A percentile compares a stretch with the other conserved stretches of the same genome.
These are phyloP conservation scores for Poeciliopsis retropinna DNA, from an alignment of 2,113 vertebrate genomes.

Conservation along the genomic window DNA sequence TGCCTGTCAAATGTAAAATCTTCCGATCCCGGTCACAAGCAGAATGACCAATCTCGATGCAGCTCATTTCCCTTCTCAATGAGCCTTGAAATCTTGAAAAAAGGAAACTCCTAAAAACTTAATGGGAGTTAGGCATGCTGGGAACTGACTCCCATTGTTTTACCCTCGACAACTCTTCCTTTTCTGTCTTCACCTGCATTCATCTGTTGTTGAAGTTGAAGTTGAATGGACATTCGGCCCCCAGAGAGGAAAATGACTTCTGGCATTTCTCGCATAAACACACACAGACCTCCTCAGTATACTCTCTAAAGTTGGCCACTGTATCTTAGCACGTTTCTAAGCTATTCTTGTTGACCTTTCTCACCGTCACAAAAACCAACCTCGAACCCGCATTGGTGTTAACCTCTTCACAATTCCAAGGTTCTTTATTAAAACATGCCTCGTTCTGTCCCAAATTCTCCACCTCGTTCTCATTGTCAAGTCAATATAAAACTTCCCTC, in stretches of 20 bases:
- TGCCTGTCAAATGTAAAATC: too few relatives aligned
- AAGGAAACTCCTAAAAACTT: not conserved
- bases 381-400: not conserved
- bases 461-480: conserved; percentile 19
- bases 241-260: not conserved
- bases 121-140: not conserved
- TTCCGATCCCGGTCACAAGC: too few relatives aligned
- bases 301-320: conserved; percentile 17
- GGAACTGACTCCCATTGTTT: not conserved
- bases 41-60: conserved; percentile 10
- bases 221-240: not conserved
- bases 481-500: conserved; percentile 30
- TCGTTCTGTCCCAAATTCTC: conserved; percentile 25
- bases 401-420: conserved; percentile 1
- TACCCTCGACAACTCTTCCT: not conserved
- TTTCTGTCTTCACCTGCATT: not conserved
- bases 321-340: not conserved
- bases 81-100: conserved; percentile 19
- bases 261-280: not conserved
- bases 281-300: not conserved
- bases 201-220: not conserved
- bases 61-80: conserved; percentile 22
- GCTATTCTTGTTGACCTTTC: conserved; percentile 18
- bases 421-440: conserved; percentile 24
- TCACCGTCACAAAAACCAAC: conserved; percentile 11